A percentile compares a stretch with the other conserved stretches of the same genome.
Evolutionary conservation across 2,113 vertebrate species (phyloP).

Genomic region (Sander lucioperca): DNA sequence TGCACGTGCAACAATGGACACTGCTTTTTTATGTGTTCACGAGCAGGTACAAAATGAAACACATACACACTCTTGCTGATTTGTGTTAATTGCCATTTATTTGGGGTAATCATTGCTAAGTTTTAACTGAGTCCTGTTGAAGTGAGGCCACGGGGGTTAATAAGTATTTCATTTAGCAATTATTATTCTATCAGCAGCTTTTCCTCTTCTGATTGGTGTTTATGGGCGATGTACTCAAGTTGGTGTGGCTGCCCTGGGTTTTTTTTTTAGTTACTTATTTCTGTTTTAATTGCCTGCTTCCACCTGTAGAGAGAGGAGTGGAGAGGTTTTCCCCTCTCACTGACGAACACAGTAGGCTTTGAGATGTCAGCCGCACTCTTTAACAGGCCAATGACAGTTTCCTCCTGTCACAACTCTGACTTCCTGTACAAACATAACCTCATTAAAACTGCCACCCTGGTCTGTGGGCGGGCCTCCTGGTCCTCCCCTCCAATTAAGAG

Average conservation of each 20-base stretch:
- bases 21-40: neutral
- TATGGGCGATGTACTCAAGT: constrained; percentile 61
- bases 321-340: constrained; percentile 73
- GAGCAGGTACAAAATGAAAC: constrained; percentile 7
- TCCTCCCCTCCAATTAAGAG: constrained; percentile 85
- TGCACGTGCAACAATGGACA: neutral
- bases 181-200: constrained; percentile 70
- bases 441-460: constrained; percentile 83
- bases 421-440: constrained; percentile 84
- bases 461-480: constrained; percentile 81
- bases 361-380: constrained; percentile 80
- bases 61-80: constrained; percentile 37
- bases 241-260: constrained; percentile 57
- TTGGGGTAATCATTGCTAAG: constrained; percentile 55
- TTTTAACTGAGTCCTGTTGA: constrained; percentile 56
- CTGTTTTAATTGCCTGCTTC: constrained; percentile 81
- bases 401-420: constrained; percentile 84
- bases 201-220: constrained; percentile 66
- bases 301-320: constrained; percentile 79
- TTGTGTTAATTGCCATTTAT: constrained; percentile 70
- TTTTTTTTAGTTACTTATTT: constrained; percentile 69
- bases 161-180: constrained; percentile 68
- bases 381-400: constrained; percentile 83
- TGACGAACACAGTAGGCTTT: constrained; percentile 78
- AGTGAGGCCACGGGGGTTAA: constrained; percentile 63